A percentile compares a stretch with the other conserved stretches of the same genome.
These are phyloP conservation scores for Carassius carassius DNA, from an alignment of 2,113 vertebrate genomes.

Conservation along the genomic window DNA sequence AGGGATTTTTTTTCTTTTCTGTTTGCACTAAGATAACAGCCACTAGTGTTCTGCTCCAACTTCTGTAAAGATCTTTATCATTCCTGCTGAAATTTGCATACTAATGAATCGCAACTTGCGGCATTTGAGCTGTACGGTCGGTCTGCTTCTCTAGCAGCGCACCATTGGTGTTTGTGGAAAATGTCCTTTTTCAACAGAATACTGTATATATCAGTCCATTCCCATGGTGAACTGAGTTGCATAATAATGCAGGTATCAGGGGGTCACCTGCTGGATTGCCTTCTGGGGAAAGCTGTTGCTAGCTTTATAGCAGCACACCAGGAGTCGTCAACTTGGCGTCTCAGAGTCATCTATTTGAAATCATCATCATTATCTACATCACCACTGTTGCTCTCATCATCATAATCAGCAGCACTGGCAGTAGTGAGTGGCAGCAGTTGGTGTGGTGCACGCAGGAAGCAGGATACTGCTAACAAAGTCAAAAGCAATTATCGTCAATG, in stretches of 20 bases:
- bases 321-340: not conserved
- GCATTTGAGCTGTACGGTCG: conserved; percentile 37
- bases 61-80: conserved; percentile 44
- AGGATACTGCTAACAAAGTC: conserved; percentile 40
- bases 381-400: conserved; percentile 28
- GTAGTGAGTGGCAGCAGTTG: conserved; percentile 25
- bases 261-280: not conserved
- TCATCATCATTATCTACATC: conserved; percentile 39
- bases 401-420: conserved; percentile 38
- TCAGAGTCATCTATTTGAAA: not conserved
- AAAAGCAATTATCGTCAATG: conserved; percentile 55
- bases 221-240: not conserved
- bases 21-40: conserved; percentile 49
- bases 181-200: not conserved
- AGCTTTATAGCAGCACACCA: conserved; percentile 6
- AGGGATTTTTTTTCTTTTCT: conserved; percentile 14
- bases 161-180: conserved; percentile 25
- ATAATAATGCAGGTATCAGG: not conserved
- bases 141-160: not conserved
- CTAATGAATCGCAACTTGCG: conserved; percentile 49
- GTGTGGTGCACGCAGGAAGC: conserved; percentile 16
- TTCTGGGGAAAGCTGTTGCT: not conserved
- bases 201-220: not conserved
- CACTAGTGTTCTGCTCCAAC: conserved; percentile 44
- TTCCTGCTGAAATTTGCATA: conserved; percentile 59